phyloP scores from a whole-genome alignment of 2,797 vertebrate genomes.

The Pelobates cultripes region DNA sequence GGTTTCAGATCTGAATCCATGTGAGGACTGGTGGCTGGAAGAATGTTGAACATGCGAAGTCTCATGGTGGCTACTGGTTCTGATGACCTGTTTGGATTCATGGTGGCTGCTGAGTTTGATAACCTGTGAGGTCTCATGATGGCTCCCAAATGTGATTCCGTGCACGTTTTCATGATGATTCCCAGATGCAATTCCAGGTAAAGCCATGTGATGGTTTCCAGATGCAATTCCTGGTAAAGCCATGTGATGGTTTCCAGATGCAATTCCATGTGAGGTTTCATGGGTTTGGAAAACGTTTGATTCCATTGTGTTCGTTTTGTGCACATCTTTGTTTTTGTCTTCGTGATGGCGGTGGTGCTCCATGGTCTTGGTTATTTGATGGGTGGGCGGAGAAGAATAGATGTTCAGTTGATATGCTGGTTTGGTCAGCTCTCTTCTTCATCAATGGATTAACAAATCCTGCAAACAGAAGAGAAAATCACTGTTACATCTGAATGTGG shows the following conservation, averaged over 20 bases:
- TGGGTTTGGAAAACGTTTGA: slow-evolving; percentile 53
- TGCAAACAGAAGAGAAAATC: neutral
- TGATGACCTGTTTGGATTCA: neutral
- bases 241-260: slow-evolving; percentile 77
- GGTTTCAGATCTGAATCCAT: neutral
- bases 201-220: too few relatives aligned
- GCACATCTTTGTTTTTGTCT: neutral
- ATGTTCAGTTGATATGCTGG: too few relatives aligned
- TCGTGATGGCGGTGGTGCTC: neutral
- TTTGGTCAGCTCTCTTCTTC: neutral
- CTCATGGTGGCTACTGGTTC: too few relatives aligned
- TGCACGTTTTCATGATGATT: neutral
- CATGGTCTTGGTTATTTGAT: neutral
- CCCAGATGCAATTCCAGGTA: too few relatives aligned
- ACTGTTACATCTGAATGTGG: too few relatives aligned
- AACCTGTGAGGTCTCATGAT: neutral
- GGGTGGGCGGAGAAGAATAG: neutral
- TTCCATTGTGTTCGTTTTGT: neutral
- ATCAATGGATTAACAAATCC: too few relatives aligned
- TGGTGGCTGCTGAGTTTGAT: neutral
- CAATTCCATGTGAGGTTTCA: slow-evolving; percentile 78
- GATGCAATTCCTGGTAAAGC: neutral
- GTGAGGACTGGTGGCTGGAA: neutral
- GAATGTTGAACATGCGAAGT: too few relatives aligned
- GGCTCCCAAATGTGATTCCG: neutral